Percentiles rank a stretch among this genome's conserved stretches.
Evolutionary conservation across 2,113 vertebrate species (phyloP).

Genomic region (Megaleporinus macrocephalus): DNA sequence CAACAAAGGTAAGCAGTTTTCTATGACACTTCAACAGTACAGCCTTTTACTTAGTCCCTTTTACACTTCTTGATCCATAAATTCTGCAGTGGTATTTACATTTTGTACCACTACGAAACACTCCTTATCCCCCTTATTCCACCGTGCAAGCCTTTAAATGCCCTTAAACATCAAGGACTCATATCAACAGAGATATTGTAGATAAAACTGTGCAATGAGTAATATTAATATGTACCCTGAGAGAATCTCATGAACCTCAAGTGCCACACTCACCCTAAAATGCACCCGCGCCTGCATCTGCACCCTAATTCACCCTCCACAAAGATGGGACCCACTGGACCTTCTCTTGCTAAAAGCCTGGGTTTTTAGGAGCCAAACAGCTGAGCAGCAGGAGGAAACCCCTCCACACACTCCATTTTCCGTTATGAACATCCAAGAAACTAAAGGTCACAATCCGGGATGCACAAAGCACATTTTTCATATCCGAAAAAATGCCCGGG

Average conservation of each 20-base stretch:
- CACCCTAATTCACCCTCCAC: background rate
- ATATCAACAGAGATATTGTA: background rate
- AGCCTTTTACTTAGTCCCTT: too few species aligned
- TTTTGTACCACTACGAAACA: background rate
- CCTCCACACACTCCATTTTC: background rate
- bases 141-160: background rate
- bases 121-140: background rate
- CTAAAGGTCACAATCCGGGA: background rate
- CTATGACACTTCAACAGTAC: too few species aligned
- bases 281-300: background rate
- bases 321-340: background rate
- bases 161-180: background rate
- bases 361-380: background rate
- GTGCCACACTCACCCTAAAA: background rate
- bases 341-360: background rate
- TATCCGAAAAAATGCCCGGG: constrained; percentile 14
- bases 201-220: background rate
- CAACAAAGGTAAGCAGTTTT: too few species aligned
- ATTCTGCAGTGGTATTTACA: too few species aligned
- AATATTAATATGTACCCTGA: background rate
- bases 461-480: constrained; percentile 6
- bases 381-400: background rate
- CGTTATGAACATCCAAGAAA: background rate
- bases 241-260: background rate
- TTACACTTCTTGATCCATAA: too few species aligned